These are phyloP conservation scores for Pseudococcus longispinus DNA, from an alignment of 2,888 invertebrate genomes.

Conservation along the genomic window DNA sequence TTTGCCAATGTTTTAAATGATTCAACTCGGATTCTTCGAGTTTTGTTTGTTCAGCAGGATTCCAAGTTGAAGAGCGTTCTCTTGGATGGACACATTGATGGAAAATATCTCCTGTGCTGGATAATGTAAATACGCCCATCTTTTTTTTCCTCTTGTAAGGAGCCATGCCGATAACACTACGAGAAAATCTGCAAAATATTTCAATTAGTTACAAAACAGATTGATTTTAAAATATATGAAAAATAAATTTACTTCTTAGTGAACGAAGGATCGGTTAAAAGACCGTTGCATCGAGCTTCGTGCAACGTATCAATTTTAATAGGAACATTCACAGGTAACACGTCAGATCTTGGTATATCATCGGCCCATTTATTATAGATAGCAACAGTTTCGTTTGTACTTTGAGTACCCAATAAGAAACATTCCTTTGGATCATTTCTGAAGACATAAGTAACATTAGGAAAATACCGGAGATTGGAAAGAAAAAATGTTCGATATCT, in stretches of 20 bases:
- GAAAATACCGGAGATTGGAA: not conserved
- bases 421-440: not conserved
- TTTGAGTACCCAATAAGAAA: slow-evolving; percentile 40
- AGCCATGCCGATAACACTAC: slow-evolving; percentile 37
- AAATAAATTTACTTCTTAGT: slow-evolving; percentile 16
- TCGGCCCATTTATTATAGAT: slow-evolving; percentile 30
- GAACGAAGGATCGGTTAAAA: not conserved
- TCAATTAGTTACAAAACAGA: not conserved
- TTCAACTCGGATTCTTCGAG: not conserved
- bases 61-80: not conserved
- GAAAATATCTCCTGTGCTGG: slow-evolving; percentile 40
- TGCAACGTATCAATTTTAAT: slow-evolving; percentile 48
- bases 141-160: slow-evolving; percentile 30
- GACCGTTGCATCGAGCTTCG: slow-evolving; percentile 31
- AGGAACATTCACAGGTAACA: slow-evolving; percentile 35
- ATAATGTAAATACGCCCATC: slow-evolving; percentile 23
- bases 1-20: slow-evolving; percentile 42
- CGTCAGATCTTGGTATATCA: not conserved
- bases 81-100: not conserved
- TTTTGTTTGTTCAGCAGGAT: not conserved
- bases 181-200: slow-evolving; percentile 10
- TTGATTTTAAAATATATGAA: not conserved
- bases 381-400: slow-evolving; percentile 16
- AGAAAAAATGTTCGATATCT: not conserved
- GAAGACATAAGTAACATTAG: not conserved